Evolutionary conservation across 2,797 vertebrate genomes (phyloP).

Genomic region (Amblyopsis hoosieri): DNA sequence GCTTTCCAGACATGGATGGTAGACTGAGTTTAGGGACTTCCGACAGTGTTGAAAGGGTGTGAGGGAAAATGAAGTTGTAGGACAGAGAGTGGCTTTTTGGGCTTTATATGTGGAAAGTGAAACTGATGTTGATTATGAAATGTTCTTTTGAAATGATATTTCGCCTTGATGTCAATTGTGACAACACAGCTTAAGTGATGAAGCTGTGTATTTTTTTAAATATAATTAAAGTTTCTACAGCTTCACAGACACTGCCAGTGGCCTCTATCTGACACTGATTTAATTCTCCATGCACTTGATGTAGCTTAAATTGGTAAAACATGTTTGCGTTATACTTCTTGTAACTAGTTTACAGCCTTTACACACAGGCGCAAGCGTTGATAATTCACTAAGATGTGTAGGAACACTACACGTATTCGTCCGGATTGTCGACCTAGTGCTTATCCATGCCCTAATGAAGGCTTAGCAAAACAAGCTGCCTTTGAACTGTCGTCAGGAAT

Average conservation of each 20-base stretch:
- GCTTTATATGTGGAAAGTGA: no score
- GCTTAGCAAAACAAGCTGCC: slow-evolving; percentile 59
- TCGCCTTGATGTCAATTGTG: no score
- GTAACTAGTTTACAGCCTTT: slow-evolving; percentile 18
- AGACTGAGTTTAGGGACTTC: no score
- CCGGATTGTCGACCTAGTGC: slow-evolving; percentile 47
- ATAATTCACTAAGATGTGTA: slow-evolving; percentile 30
- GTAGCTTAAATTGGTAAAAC: slow-evolving; percentile 1
- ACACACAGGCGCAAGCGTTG: slow-evolving; percentile 21
- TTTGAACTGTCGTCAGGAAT: slow-evolving; percentile 74
- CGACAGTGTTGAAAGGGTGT: no score
- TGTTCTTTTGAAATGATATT: no score
- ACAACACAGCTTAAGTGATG: background rate
- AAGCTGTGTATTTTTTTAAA: background rate
- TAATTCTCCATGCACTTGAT: background rate
- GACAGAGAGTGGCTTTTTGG: no score
- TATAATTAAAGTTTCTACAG: background rate
- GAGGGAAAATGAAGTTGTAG: no score
- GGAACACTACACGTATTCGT: slow-evolving; percentile 48
- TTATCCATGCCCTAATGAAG: slow-evolving; percentile 70
- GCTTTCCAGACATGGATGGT: background rate
- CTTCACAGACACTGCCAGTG: background rate
- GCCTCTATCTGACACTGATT: background rate
- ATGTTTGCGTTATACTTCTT: background rate
- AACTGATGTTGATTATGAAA: no score